Evolutionary conservation across 2,113 vertebrate genomes (phyloP).

Genomic region (Struthidea cinerea): DNA sequence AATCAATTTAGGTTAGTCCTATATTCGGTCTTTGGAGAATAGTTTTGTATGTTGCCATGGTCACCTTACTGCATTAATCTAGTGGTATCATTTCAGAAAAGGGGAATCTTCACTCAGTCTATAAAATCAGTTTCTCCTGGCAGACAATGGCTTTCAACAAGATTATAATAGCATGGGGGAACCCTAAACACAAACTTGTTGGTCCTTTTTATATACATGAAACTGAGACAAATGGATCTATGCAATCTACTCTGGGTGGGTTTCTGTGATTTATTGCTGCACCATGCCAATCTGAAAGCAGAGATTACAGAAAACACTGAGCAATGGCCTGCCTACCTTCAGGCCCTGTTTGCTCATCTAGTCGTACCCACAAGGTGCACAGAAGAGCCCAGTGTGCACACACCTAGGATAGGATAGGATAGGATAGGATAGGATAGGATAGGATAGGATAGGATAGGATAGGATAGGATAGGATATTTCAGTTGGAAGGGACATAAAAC

Average conservation of each 20-base stretch:
- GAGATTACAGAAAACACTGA: not conserved
- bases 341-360: not conserved
- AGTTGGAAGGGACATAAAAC: not conserved
- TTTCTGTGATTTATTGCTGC: not conserved
- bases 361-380: accelerated
- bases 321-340: not conserved
- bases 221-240: not conserved
- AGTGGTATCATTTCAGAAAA: conserved; percentile 26
- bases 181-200: not conserved
- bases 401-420: no score
- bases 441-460: not conserved
- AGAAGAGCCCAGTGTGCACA: not conserved
- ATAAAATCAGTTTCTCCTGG: not conserved
- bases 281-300: not conserved
- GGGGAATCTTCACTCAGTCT: conserved; percentile 4
- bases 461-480: not conserved
- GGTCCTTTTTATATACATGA: not conserved
- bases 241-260: not conserved
- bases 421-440: not conserved
- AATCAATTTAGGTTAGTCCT: conserved; percentile 25
- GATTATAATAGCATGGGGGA: not conserved
- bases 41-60: conserved; percentile 15
- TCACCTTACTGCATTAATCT: conserved; percentile 9
- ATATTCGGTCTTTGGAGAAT: not conserved
- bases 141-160: not conserved